Conservation (phyloP, 2,888 invertebrate species). For the Eilema sororculum region DNA sequence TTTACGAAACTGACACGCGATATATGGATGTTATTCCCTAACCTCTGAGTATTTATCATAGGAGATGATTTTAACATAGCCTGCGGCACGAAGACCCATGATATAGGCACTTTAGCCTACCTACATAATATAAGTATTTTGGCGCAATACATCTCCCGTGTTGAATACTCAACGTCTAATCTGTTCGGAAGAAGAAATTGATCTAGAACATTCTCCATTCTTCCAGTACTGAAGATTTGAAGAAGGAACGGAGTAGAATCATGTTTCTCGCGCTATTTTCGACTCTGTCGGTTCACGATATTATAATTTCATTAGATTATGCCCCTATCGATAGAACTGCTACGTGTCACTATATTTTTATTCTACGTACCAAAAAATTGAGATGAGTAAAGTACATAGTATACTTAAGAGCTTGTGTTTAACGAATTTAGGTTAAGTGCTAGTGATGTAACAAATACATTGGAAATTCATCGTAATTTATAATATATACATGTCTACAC, state of each 20-base stretch:
- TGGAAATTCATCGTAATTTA: conserved; percentile 8
- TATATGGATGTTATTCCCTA: no score
- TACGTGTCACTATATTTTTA: conserved; percentile 13
- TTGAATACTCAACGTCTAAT: no score
- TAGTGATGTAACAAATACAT: conserved; percentile 24
- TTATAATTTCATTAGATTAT: conserved; percentile 8
- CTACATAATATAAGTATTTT: no score
- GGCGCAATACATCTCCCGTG: no score
- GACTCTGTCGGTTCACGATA: neutral
- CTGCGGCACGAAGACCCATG: no score
- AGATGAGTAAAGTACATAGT: conserved; percentile 34
- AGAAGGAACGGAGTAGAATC: no score
- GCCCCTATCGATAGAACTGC: conserved; percentile 9
- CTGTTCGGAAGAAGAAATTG: neutral
- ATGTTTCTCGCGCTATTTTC: neutral
- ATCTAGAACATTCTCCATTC: no score
- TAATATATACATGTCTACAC: neutral
- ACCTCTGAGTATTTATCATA: no score
- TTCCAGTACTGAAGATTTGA: no score
- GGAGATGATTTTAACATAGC: no score
- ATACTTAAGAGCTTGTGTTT: conserved; percentile 28
- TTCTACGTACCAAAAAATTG: conserved; percentile 21
- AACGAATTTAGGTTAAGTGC: conserved; percentile 30
- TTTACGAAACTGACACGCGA: no score
- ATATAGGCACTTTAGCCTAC: no score